Percentiles rank a stretch among this genome's conserved stretches.
phyloP scores from a whole-genome alignment of 2,113 vertebrate species.

The Gulo gulo region DNA sequence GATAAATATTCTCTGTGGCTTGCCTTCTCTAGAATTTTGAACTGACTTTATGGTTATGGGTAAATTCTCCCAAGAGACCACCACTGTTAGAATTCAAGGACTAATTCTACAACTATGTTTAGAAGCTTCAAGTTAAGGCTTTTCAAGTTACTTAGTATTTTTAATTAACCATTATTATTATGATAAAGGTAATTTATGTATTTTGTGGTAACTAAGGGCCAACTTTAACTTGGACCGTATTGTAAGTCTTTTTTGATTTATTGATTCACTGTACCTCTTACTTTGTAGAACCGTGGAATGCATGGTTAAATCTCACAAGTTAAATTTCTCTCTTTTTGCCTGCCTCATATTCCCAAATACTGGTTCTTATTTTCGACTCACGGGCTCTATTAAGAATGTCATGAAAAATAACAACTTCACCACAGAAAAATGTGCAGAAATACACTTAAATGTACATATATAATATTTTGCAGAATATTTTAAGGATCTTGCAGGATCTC shows the following conservation, averaged over 20 bases:
- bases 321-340: not conserved
- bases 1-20: not conserved
- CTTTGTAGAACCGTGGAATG: not conserved
- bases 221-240: not conserved
- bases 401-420: not conserved
- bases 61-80: not conserved
- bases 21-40: not conserved
- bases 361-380: not conserved
- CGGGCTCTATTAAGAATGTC: not conserved
- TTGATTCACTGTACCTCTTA: not conserved
- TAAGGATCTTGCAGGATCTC: not conserved
- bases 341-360: not conserved
- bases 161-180: not conserved
- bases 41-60: not conserved
- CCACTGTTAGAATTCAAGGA: not conserved
- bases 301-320: no score
- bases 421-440: not conserved
- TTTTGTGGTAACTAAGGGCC: constrained; percentile 20
- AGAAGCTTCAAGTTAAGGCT: constrained; percentile 7
- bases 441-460: not conserved
- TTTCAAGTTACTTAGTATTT: not conserved
- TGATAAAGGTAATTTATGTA: not conserved
- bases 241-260: constrained; percentile 5
- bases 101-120: not conserved
- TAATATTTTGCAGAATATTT: not conserved